Evolutionary conservation across 1,140 invertebrate genomes (phyloP).

Genomic region (Holotrichia oblita): DNA sequence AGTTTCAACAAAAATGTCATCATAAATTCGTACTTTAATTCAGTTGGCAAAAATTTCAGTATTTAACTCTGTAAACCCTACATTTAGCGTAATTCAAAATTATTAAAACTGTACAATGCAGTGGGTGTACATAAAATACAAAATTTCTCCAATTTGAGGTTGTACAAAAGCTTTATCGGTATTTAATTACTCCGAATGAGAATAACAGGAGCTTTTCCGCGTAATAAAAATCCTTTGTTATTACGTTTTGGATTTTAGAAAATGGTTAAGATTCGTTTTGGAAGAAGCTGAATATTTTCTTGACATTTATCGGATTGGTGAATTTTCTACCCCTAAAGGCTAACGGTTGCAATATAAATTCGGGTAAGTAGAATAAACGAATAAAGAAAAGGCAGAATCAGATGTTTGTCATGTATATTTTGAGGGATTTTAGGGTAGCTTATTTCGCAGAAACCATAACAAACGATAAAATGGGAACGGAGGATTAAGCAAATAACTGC

Average conservation of each 20-base stretch:
- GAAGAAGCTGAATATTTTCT: not conserved
- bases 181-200: conserved; percentile 1
- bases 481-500: not conserved
- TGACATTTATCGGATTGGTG: conserved; percentile 28
- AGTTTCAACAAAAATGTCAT: too few relatives aligned
- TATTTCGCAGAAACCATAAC: not conserved
- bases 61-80: too few relatives aligned
- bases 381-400: conserved; percentile 12
- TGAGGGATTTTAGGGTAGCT: not conserved
- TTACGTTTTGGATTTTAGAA: not conserved
- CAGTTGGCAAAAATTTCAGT: too few relatives aligned
- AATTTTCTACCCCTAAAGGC: conserved; percentile 15
- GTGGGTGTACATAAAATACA: not conserved
- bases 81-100: too few relatives aligned
- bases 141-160: not conserved
- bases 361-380: conserved; percentile 1
- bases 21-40: too few relatives aligned
- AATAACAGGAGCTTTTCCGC: not conserved
- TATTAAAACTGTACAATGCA: not conserved
- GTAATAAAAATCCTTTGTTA: conserved; percentile 18
- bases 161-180: not conserved
- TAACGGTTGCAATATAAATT: conserved; percentile 5
- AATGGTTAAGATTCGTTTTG: not conserved
- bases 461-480: not conserved
- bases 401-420: not conserved